Base-by-base conservation (phyloP, 2,797 vertebrate species). In the Halcyon smyrnensis region DNA sequence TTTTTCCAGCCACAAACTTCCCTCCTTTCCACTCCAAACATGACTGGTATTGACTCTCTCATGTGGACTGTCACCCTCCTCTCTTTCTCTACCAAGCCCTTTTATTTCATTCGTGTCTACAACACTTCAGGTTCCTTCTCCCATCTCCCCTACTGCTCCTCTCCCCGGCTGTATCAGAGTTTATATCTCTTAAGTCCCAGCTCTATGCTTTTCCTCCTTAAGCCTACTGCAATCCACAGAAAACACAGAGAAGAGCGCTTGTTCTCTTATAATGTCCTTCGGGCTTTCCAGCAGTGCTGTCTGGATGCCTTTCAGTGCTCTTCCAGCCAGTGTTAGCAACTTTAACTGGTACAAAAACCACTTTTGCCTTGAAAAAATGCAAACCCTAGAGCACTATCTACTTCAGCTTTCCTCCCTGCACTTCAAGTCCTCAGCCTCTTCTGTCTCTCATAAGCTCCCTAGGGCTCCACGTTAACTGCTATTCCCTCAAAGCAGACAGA, bases 401-500 rank as follows among this genome's bases (percentile, higher is more conserved):
- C 32, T 84, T 87, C 57, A 77, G 56, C 25, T n/a, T 77, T 91
- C 65, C 43, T 78, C 68, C 56, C 45, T 87, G 60, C 23, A 37
- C 34, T 93, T 57, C 46, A 75, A 1, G 46, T 70, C 15, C 57
- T 56, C 56, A 53, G n/a, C n/a, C 65, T 85, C 79, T 56, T 80
- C 56, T 28, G 51, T 51, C 25, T 56, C 79, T 60, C 4, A 1
- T 43, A 74, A 84, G 17, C 20, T 85, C 63, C 34, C 68, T 12
- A 65, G 32, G 19, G 39, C 87, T 91, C 71, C 68, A 77, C 0
- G 0, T 37, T 67, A 87, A 77, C 56, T 80, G 53, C 82, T 89
- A 83, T 77, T 60, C 62, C 68, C 89, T 93, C 85, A 89, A 91
- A 93, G 95, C 93, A 93, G 78, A 87, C 78, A 92, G 81, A 90